Evolutionary conservation across 92 coral and sea anemone species (phyloP).

Genomic region (Zoanthus gigantus): DNA sequence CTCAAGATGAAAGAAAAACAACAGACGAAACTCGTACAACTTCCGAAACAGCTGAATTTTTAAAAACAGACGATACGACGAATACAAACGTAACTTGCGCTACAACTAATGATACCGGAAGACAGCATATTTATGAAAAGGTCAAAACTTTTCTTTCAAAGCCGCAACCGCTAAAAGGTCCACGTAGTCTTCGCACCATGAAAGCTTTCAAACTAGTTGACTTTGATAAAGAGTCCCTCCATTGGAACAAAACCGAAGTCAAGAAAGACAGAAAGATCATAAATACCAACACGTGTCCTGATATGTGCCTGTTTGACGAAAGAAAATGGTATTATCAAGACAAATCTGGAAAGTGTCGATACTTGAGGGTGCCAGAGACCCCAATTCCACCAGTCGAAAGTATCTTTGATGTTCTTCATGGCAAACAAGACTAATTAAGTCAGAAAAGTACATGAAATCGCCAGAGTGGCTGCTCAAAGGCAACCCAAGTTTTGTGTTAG

Average conservation of each 20-base stretch:
- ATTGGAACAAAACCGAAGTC: conserved; percentile 17
- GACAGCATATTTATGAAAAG: conserved; percentile 19
- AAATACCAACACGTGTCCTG: conserved; percentile 67
- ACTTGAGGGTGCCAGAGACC: conserved; percentile 66
- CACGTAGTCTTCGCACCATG: conserved; percentile 49
- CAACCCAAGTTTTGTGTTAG: no score
- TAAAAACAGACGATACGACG: background rate
- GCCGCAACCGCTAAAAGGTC: conserved; percentile 51
- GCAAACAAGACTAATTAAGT: background rate
- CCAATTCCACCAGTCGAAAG: conserved; percentile 55
- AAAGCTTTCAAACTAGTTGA: conserved; percentile 6
- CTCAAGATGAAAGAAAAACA: no score
- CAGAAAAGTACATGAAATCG: no score
- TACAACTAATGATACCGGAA: background rate
- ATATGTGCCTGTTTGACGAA: conserved; percentile 49
- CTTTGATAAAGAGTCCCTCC: conserved; percentile 9
- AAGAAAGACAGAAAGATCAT: conserved; percentile 29
- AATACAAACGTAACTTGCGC: background rate
- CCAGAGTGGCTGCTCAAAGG: no score
- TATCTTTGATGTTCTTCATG: conserved; percentile 34
- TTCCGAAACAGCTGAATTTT: background rate
- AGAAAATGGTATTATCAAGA: conserved; percentile 73
- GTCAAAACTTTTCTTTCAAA: conserved; percentile 47
- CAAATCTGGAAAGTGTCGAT: conserved; percentile 66
- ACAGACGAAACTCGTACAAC: background rate